phyloP scores from a whole-genome alignment of 2,797 vertebrate genomes.

The Catamblyrhynchus diadema region DNA sequence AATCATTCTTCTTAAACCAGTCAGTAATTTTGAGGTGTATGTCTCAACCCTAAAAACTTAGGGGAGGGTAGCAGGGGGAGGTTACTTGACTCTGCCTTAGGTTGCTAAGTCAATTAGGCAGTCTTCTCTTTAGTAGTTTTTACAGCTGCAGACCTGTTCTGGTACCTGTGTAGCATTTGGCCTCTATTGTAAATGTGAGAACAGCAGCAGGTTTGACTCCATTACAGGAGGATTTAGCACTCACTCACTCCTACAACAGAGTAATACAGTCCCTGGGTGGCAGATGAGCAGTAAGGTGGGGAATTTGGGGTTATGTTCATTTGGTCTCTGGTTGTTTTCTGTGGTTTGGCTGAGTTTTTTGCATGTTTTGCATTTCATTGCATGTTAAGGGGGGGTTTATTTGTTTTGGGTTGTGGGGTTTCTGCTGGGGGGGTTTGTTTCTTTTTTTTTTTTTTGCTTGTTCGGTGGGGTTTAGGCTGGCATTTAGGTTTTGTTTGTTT shows the following conservation, averaged over 20 bases:
- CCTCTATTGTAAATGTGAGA: background rate
- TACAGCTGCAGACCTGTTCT: background rate
- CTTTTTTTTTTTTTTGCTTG: background rate
- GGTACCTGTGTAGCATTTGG: background rate
- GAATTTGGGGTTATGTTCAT: background rate
- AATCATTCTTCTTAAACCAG: background rate
- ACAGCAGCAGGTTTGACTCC: background rate
- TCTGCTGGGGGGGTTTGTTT: accelerated
- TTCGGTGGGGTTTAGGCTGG: background rate
- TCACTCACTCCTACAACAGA: background rate
- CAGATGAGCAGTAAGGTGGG: background rate
- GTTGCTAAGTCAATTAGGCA: background rate
- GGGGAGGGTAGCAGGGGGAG: background rate
- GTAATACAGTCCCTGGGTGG: too few species aligned
- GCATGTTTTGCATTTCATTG: background rate
- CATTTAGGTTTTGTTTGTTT: background rate
- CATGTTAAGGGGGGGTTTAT: accelerated
- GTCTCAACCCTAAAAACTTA: background rate
- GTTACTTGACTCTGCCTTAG: background rate
- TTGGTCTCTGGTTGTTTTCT: background rate
- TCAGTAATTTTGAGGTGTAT: background rate
- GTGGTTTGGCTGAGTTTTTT: background rate
- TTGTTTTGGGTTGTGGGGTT: background rate
- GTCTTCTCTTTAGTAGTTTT: background rate
- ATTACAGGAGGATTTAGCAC: background rate